Evolutionary conservation across 1,140 invertebrate genomes (phyloP).

Genomic region (Hypsibius dujardini): DNA sequence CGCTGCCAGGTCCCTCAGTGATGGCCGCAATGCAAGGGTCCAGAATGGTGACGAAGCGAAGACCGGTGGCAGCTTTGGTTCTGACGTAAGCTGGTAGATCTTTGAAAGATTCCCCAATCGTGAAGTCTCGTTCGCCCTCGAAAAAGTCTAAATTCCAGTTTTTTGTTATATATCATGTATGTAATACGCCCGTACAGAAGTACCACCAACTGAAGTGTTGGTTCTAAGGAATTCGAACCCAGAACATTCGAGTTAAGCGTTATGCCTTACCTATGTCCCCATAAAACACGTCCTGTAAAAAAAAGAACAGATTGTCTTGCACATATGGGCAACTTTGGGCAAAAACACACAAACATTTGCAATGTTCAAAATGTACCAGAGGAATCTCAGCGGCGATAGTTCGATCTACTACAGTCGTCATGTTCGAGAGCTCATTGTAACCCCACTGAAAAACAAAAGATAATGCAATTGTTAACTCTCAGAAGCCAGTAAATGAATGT

Average conservation of each 20-base stretch:
- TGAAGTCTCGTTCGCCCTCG: conserved; percentile 22
- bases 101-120: conserved; percentile 23
- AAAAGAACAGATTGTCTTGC: too few species aligned
- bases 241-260: too few species aligned
- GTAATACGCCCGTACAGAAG: too few species aligned
- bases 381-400: background rate
- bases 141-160: conserved; percentile 29
- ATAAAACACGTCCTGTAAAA: too few species aligned
- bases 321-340: too few species aligned
- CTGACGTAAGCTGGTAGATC: conserved; percentile 28
- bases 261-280: too few species aligned
- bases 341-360: background rate
- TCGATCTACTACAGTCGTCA: background rate
- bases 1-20: background rate
- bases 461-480: too few species aligned
- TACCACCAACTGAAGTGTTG: too few species aligned
- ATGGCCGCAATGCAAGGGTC: background rate
- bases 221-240: too few species aligned
- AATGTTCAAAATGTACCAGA: background rate
- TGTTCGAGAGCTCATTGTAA: background rate
- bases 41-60: conserved; percentile 29
- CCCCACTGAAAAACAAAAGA: background rate
- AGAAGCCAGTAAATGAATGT: too few species aligned
- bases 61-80: conserved; percentile 25
- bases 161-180: conserved; percentile 28